Evolutionary conservation across 2,888 invertebrate species (phyloP).

Genomic region (Synanthedon formicaeformis): DNA sequence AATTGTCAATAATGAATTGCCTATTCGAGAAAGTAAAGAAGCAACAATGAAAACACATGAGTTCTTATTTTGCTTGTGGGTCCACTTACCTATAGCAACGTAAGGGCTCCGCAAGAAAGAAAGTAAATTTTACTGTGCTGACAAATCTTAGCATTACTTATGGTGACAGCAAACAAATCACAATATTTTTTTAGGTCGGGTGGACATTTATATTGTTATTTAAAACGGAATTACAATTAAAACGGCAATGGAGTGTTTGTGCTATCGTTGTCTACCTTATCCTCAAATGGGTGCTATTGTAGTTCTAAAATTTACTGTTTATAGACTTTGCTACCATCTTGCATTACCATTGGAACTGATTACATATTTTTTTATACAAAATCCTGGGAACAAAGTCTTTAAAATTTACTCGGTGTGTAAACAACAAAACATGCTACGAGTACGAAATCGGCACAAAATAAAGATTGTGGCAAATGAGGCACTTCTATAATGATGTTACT

Average conservation of each 20-base stretch:
- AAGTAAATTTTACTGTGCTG: conserved; percentile 68
- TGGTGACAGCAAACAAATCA: conserved; percentile 34
- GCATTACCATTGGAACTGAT: conserved; percentile 4
- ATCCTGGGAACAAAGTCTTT: conserved; percentile 9
- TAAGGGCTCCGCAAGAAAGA: conserved; percentile 71
- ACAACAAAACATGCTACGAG: conserved; percentile 39
- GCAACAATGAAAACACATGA: conserved; percentile 45
- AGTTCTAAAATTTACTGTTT: neutral
- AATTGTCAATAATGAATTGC: conserved; percentile 21
- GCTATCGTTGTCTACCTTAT: conserved; percentile 6
- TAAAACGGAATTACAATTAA: conserved; percentile 3
- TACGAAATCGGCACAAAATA: conserved; percentile 38
- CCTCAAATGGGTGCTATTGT: conserved; percentile 2
- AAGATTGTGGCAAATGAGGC: conserved; percentile 58
- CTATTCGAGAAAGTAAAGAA: conserved; percentile 32
- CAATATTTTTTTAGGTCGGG: conserved; percentile 10
- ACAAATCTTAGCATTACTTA: conserved; percentile 39
- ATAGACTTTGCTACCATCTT: conserved; percentile 3
- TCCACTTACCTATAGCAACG: conserved; percentile 69
- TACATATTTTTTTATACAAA: conserved; percentile 4
- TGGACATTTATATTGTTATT: conserved; percentile 10
- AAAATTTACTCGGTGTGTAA: conserved; percentile 4
- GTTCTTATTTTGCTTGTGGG: conserved; percentile 42
- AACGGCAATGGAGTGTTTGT: conserved; percentile 9
- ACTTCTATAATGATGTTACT: conserved; percentile 34